These are phyloP conservation scores for Drosophila nasuta DNA, from an alignment of 1,140 invertebrate species.

Conservation along the genomic window DNA sequence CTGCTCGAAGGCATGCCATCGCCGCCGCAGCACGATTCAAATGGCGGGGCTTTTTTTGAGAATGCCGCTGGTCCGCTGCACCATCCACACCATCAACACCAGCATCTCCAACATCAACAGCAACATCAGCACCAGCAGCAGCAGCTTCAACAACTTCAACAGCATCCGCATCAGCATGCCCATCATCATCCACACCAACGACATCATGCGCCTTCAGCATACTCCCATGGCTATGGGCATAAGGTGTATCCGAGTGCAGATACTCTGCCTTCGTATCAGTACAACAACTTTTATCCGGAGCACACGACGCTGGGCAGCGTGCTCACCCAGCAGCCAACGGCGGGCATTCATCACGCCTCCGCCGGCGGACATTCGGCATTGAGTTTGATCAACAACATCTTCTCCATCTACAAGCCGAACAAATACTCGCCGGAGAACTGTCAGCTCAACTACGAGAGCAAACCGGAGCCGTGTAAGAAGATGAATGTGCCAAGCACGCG, in stretches of 20 bases:
- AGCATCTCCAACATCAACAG: slow-evolving; percentile 36
- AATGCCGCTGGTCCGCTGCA: slow-evolving; percentile 61
- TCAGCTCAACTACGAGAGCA: slow-evolving; percentile 81
- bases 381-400: slow-evolving; percentile 85
- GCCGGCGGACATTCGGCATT: slow-evolving; percentile 76
- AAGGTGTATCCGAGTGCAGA: slow-evolving; percentile 79
- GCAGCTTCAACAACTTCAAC: not conserved
- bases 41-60: slow-evolving; percentile 80
- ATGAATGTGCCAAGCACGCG: slow-evolving; percentile 83
- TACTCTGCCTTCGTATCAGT: slow-evolving; percentile 79
- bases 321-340: slow-evolving; percentile 74
- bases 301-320: slow-evolving; percentile 63
- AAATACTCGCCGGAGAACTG: slow-evolving; percentile 84
- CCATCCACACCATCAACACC: slow-evolving; percentile 16
- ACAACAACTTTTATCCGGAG: slow-evolving; percentile 83
- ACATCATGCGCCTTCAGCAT: slow-evolving; percentile 14
- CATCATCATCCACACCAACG: not conserved
- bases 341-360: slow-evolving; percentile 68
- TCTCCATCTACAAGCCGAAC: slow-evolving; percentile 84
- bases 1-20: slow-evolving; percentile 82
- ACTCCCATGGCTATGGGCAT: slow-evolving; percentile 65
- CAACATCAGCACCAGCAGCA: slow-evolving; percentile 7
- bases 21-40: slow-evolving; percentile 75
- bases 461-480: slow-evolving; percentile 85
- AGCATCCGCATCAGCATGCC: slow-evolving; percentile 1